phyloP scores from a whole-genome alignment of 2,113 vertebrate genomes.

The Strix aluco region DNA sequence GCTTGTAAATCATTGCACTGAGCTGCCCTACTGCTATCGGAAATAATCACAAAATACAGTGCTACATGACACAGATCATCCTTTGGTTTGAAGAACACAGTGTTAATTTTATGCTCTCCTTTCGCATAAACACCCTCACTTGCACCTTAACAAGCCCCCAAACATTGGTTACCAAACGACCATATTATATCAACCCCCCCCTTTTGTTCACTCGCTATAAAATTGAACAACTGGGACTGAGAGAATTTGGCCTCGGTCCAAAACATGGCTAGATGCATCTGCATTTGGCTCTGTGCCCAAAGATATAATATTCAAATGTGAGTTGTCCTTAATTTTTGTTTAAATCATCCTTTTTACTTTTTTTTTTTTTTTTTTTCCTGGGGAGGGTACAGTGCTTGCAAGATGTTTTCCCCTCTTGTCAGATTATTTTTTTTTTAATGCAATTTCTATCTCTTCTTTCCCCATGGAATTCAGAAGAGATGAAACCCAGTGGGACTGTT shows the following conservation, averaged over 20 bases:
- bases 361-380: background rate
- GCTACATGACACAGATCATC: background rate
- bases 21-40: background rate
- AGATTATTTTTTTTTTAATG: background rate
- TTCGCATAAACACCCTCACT: conserved; percentile 53
- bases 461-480: background rate
- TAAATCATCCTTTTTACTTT: conserved; percentile 68
- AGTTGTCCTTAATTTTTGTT: conserved; percentile 76
- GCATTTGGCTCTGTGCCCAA: conserved; percentile 75
- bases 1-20: background rate
- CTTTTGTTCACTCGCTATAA: conserved; percentile 71
- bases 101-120: conserved; percentile 58
- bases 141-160: conserved; percentile 71
- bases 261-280: conserved; percentile 70
- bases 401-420: background rate
- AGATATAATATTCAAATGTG: conserved; percentile 79
- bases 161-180: conserved; percentile 63
- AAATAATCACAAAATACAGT: conserved; percentile 12
- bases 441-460: background rate
- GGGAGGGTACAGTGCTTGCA: background rate
- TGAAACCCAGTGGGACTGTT: conserved; percentile 9
- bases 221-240: conserved; percentile 74
- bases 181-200: background rate
- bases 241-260: conserved; percentile 70
- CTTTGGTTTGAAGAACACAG: conserved; percentile 26